These are phyloP conservation scores for Capromys pilorides DNA, from an alignment of 2,797 vertebrate genomes.

Conservation along the genomic window DNA sequence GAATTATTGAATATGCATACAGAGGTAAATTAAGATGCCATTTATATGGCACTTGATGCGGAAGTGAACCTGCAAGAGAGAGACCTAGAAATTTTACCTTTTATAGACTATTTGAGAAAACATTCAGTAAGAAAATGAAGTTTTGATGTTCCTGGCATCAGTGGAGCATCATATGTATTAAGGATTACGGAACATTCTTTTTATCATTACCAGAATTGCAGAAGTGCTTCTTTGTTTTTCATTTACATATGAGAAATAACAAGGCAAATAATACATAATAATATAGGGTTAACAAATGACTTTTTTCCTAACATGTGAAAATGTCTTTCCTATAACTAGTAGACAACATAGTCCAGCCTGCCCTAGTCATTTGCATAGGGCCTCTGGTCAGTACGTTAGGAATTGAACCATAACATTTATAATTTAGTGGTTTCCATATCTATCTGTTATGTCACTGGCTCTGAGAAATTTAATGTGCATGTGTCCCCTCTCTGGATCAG, in stretches of 20 bases:
- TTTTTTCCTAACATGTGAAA: neutral
- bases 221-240: neutral
- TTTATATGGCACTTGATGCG: slow-evolving; percentile 27
- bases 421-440: slow-evolving; percentile 49
- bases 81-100: slow-evolving; percentile 20
- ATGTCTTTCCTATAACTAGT: slow-evolving; percentile 11
- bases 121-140: slow-evolving; percentile 28
- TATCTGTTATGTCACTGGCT: neutral
- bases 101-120: neutral
- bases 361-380: neutral
- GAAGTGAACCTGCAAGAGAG: neutral
- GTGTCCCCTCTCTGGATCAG: neutral
- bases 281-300: neutral
- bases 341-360: neutral
- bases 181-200: neutral
- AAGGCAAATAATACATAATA: neutral
- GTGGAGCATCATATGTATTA: slow-evolving; percentile 43
- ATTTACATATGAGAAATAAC: neutral
- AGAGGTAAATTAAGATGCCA: neutral
- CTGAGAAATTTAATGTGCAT: neutral
- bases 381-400: slow-evolving; percentile 57
- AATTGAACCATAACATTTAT: neutral
- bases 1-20: slow-evolving; percentile 14
- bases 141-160: neutral
- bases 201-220: neutral